Base-by-base conservation (phyloP, 35 echinoderm and acorn worm genomes). In the Ptychodera flava region DNA sequence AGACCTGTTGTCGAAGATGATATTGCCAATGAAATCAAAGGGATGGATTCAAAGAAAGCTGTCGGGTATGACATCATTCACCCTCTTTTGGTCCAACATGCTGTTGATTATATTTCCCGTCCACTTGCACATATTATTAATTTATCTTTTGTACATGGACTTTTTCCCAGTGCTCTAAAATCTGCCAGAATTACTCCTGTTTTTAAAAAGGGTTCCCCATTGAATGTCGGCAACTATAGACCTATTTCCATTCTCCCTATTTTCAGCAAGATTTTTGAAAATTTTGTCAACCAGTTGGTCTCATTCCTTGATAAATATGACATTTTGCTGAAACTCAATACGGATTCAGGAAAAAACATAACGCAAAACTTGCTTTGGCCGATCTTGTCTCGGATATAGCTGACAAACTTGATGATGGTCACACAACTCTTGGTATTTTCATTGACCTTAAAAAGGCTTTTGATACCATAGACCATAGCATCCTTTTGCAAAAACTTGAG, bases 191-290 rank as follows among this genome's bases (percentile, higher is more conserved):
- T 64, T 64, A 64, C 45, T 64, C 45, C 45, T 64, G 45, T 64
- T 64, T 64, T 64, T 22, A 64, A 64, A 64, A 64, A 64, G 45
- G 45, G 45, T 22, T 64, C 45, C 45, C 45, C 45, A 64, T 64
- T 64, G 22, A 64, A 64, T 64, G 45, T 6, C 45, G 45, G 45
- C 45, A 87, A 87, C 75, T 87, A 87, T 35, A 36, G 75, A 29
- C 85, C 75, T 12, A 87, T 87, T 30, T 87, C 85, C 75, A 87
- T 87, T 77, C 85, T 87, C 75, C 75, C 85, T 29, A 87, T 78
- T 78, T 29, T 78, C 38, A 76, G 36, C 30, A 78, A 87, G 76
- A 87, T 87, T 77, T 1, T 87, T 0, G 85, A 87, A 78, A 87
- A 34, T 16, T n/a, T 29, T 15, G 85, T 87, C 12, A 28, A 87